Conservation (phyloP, 1,140 invertebrate genomes). For the Elysia chlorotica region DNA sequence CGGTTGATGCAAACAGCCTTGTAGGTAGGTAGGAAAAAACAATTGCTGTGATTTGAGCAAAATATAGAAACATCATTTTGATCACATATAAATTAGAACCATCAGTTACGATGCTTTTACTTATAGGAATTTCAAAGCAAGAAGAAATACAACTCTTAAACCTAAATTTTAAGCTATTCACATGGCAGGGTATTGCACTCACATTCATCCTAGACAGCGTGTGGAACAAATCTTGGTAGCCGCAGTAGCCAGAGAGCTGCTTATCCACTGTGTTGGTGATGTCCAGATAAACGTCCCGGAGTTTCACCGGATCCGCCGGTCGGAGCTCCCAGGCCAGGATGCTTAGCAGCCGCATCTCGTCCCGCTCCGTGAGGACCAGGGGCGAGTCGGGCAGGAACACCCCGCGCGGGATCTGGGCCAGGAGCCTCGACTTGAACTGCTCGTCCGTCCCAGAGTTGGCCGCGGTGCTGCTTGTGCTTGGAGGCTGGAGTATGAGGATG, state of each 20-base stretch:
- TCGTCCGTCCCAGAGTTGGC: slow-evolving; percentile 7
- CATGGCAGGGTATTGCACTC: too few relatives aligned
- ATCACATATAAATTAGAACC: too few relatives aligned
- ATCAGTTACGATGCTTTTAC: too few relatives aligned
- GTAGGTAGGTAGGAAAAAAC: too few relatives aligned
- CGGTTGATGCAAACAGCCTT: too few relatives aligned
- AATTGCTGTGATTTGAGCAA: too few relatives aligned
- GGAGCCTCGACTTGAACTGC: slow-evolving; percentile 16
- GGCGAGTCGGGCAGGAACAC: slow-evolving; percentile 26
- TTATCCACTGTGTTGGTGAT: slow-evolving; percentile 28
- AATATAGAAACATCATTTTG: too few relatives aligned
- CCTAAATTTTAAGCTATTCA: too few relatives aligned
- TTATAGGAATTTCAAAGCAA: too few relatives aligned
- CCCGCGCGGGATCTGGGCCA: slow-evolving; percentile 23
- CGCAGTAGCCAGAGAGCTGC: slow-evolving; percentile 29
- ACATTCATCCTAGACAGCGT: slow-evolving; percentile 20
- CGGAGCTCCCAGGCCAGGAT: slow-evolving; percentile 25
- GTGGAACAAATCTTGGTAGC: slow-evolving; percentile 28
- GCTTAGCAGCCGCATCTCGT: slow-evolving; percentile 27
- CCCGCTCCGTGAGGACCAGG: slow-evolving; percentile 18
- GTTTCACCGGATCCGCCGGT: slow-evolving; percentile 17
- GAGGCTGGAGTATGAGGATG: slow-evolving; percentile 3
- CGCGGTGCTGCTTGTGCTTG: not conserved
- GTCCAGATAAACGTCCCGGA: slow-evolving; percentile 33
- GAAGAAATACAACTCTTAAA: too few relatives aligned